Conservation (phyloP, 2,888 invertebrate genomes). For the Lumbricus terrestris region DNA sequence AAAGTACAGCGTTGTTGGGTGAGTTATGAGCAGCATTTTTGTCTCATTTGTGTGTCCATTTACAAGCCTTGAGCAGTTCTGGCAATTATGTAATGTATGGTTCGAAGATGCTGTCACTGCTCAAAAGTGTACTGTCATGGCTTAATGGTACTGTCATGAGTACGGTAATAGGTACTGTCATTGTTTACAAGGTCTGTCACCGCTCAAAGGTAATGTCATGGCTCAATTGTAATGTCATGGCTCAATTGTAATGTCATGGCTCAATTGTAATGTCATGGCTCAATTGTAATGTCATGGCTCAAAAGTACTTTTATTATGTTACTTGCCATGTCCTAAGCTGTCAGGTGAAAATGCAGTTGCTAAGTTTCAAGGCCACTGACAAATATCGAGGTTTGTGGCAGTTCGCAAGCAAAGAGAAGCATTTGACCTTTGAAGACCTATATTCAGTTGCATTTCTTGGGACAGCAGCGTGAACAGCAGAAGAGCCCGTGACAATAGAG, state of each 20-base stretch:
- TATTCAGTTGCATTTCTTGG: too few species aligned
- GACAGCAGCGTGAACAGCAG: neutral
- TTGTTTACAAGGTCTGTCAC: neutral
- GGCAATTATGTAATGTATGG: neutral
- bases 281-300: too few species aligned
- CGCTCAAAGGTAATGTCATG: neutral
- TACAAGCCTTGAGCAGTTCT: neutral
- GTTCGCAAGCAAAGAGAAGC: neutral
- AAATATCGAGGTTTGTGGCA: neutral
- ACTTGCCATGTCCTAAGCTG: neutral
- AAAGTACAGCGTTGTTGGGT: slow-evolving; percentile 62
- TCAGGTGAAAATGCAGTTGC: neutral
- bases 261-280: neutral
- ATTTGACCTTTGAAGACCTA: too few species aligned
- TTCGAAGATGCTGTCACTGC: neutral
- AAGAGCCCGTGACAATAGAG: neutral
- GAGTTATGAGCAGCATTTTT: too few species aligned
- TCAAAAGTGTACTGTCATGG: neutral
- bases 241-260: neutral
- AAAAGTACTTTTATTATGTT: too few species aligned
- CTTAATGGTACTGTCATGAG: too few species aligned
- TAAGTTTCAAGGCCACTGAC: neutral
- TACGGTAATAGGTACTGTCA: too few species aligned
- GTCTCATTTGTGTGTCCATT: neutral
- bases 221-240: neutral